phyloP scores from a whole-genome alignment of 2,113 vertebrate genomes.

The Dicrurus megarhynchus region DNA sequence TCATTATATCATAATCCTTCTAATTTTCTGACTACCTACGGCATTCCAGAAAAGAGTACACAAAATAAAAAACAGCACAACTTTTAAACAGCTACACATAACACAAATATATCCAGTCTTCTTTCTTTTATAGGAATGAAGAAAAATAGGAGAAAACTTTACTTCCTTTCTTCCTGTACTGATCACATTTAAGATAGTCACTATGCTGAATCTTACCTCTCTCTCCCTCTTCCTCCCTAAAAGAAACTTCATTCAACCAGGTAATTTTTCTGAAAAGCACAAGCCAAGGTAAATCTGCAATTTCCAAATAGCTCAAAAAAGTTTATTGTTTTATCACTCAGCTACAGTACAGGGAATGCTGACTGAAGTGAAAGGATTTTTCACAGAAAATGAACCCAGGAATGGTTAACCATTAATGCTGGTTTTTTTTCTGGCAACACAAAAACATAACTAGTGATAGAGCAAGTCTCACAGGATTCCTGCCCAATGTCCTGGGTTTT shows the following conservation, averaged over 20 bases:
- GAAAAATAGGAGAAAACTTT: not conserved
- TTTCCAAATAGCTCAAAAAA: not conserved
- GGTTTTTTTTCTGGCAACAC: not conserved
- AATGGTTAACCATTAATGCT: not conserved
- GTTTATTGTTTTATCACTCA: not conserved
- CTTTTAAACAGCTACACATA: not conserved
- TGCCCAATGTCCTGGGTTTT: accelerated
- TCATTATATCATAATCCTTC: not conserved
- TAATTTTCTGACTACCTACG: not conserved
- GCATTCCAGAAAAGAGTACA: not conserved
- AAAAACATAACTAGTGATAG: not conserved
- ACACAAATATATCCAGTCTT: not conserved
- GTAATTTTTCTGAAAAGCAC: not conserved
- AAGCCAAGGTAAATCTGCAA: not conserved
- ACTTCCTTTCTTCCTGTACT: not conserved
- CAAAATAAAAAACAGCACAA: not conserved
- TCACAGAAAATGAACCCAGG: not conserved
- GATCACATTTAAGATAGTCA: not conserved
- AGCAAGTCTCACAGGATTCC: not conserved
- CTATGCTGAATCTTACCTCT: not conserved
- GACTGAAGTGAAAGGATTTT: not conserved
- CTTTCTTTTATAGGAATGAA: not conserved
- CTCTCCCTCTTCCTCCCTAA: not conserved
- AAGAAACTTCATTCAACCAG: not conserved
- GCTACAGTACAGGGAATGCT: not conserved